Evolutionary conservation across 2,113 vertebrate species (phyloP), one percentile per base, ranked within the genome.

Genomic region (Lathamus discolor): DNA sequence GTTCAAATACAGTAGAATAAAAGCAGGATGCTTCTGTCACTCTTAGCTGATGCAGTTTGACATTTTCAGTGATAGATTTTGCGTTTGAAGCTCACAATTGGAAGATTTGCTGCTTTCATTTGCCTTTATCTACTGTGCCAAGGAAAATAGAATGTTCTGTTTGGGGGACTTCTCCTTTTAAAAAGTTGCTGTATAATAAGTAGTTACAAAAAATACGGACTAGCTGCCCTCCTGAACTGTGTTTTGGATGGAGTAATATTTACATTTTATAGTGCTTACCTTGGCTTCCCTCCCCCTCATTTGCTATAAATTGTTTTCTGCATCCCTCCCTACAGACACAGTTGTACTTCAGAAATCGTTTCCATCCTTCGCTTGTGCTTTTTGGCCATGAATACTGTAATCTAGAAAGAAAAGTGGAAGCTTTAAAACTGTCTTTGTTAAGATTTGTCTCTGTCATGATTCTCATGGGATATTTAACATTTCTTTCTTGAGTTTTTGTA

Each of bases 291-390:
- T 91, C 28, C 29, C 44, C 11, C 2, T 74, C 14, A 15, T n/a
- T 29, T 67, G 19, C 73, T 93, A 13, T 73, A 44, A 37, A 88
- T 92, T 87, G 74, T 85, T 81, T 83, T 88, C 49, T 96, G n/a
- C 61, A 77, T 74, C 72, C 27, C 51, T 93, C 63, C 59, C 44
- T 94, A 35, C 35, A 79, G 55, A 74, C 24, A 33, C 37, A 54
- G 29, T 73, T 76, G 81, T 88, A 79, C 67, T 94, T 92, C 52
- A 95, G 94, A 85, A 92, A 76, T 69, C n/a, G 8, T 79, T 94
- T 79, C 67, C 19, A 1, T 82, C 82, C 66, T 76, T 68, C 20
- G 24, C 24, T 67, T 72, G 16, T 83, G 49, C 49, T 66, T 86
- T 92, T 83, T 85, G 74, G 19, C 52, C n/a, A 25, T 62, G 72